Evolutionary conservation across 2,113 vertebrate species (phyloP), one percentile per base, ranked within the genome.

Genomic region (Gopherus flavomarginatus): DNA sequence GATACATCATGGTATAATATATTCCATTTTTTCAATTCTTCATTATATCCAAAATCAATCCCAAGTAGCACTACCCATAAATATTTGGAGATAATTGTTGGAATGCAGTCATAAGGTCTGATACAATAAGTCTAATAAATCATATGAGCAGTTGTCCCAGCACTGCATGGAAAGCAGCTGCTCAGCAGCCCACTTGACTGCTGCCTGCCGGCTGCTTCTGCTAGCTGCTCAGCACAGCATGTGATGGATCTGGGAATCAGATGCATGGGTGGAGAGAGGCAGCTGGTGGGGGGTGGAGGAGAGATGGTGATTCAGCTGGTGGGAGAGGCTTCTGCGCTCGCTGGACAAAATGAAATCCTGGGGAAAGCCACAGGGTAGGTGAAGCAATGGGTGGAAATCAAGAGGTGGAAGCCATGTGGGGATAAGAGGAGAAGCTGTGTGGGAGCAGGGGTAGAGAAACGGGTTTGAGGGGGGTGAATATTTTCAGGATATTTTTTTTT

Each of bases 201-300:
- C 96, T 97, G 97, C 97, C 95, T 97, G 97, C 96, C 95, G 96
- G 96, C 97, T 97, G 97, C 96, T 97, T 17, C 96, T 24, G 84
- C 3, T 57, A 1, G 57, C 90, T 1, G 38, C 92, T 87, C 88
- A 0, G 77, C 97, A 86, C 96, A 97, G 97, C 95, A 5, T 95
- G 97, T 91, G 94, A 65, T 80, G 87, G 83, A 44, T 21, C 96
- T 96, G 96, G 90, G 89, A 90, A 44, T 94, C 96, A 85, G 83
- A 97, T 90, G 93, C 24, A 81, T n/a, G 89, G 0, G 89, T 86
- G 87, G 14, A 12, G 90, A 93, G 92, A 81, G 93, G 96, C 96
- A 97, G 97, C 96, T 97, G 97, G 95, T 81, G 11, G 86, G 87
- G 93, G 93, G 87, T 57, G 96, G 56, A 88, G 31, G 24, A 19